Evolutionary conservation across 1,140 invertebrate species (phyloP), one percentile per base, ranked within the genome.

Genomic region (Tetraneura akinire): DNA sequence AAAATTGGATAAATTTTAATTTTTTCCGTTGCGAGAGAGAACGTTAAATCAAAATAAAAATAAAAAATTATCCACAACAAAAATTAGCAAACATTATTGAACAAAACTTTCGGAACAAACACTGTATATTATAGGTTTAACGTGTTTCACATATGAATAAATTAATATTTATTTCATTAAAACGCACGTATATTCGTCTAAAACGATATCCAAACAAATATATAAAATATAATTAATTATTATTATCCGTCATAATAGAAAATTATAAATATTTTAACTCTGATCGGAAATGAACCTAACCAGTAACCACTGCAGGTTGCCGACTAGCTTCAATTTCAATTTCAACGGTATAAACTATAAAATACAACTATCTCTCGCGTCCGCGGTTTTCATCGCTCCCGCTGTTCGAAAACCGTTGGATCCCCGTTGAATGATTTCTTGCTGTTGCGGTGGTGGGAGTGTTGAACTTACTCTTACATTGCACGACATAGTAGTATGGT

Each of bases 321-420:
- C 6, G 21, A 68, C 66, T 68, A 42, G 11, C 37, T 68, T 18
- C 26, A 66, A 42, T 21, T n/a, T n/a, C n/a, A 37, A 37, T 37
- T 45, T 68, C 64, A 68, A 26, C 42, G 37, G 42, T 68, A 68
- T 37, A 26, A 47, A 47, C 32, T 60, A 60, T 60, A 26, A 47
- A 47, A 32, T 60, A 60, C 26, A 26, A 60, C 13, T 16, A 26
- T 37, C n/a, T 42, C 32, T 18, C 62, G 18, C 26, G 26, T 60
- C n/a, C n/a, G n/a, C n/a, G 57, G 26, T 64, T 68, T 37, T 23
- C 64, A 16, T n/a, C 21, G n/a, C 26, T 68, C 42, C 21, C 66
- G 8, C 66, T 26, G 5, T 1, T 23, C 5, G 13, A 45, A 68
- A 47, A 45, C 66, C 66, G 66, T 68, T 68, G 66, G 64, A 68